Conservation (phyloP, 2,113 vertebrate genomes). For the Xenotilapia longispinis region DNA sequence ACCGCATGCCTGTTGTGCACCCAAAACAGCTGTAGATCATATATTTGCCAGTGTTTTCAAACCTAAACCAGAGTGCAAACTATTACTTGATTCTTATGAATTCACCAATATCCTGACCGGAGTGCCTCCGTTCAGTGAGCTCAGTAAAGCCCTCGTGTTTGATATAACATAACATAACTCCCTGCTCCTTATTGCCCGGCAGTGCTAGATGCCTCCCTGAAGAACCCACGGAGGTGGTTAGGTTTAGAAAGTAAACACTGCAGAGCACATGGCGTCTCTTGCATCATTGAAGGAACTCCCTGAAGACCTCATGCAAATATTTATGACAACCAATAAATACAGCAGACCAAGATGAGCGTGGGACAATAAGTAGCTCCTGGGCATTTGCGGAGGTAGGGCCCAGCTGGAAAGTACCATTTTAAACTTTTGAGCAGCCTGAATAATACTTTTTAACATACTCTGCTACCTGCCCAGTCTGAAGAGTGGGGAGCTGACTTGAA, state of each 20-base stretch:
- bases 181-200: not conserved
- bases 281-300: slow-evolving; percentile 29
- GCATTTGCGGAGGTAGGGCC: not conserved
- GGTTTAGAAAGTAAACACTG: slow-evolving; percentile 48
- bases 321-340: slow-evolving; percentile 50
- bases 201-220: not conserved
- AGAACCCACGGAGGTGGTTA: slow-evolving; percentile 6
- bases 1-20: not conserved
- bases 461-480: not conserved
- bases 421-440: not conserved
- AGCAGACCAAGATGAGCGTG: not conserved
- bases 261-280: slow-evolving; percentile 3
- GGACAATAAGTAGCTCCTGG: not conserved
- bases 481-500: not conserved
- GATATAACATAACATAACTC: not conserved
- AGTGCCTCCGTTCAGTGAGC: not conserved
- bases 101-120: not conserved
- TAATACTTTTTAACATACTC: not conserved
- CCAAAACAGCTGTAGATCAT: not conserved
- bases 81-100: not conserved
- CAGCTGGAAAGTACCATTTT: not conserved
- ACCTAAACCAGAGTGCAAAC: not conserved
- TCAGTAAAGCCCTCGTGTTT: not conserved
- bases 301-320: slow-evolving; percentile 38
- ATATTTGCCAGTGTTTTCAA: not conserved